Conservation (phyloP, 2,797 vertebrate species). For the Knipowitschia caucasica region DNA sequence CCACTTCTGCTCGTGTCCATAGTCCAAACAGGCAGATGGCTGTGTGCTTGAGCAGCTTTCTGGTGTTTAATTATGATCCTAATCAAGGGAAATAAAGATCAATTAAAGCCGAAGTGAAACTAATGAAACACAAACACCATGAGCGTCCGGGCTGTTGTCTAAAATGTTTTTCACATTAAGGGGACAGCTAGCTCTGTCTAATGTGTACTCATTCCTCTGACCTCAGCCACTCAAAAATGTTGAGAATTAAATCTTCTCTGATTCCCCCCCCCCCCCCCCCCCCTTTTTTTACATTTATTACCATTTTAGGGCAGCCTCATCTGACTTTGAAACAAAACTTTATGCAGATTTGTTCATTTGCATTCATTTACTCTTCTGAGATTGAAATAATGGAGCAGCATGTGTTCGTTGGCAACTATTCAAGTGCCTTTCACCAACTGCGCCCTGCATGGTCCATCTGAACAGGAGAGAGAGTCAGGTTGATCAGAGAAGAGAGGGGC, state of each 20-base stretch:
- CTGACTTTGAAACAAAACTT: conserved; percentile 29
- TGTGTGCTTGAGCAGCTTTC: conserved; percentile 72
- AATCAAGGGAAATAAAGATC: conserved; percentile 81
- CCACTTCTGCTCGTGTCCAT: conserved; percentile 59
- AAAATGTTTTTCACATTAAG: conserved; percentile 63
- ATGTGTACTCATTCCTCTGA: not conserved
- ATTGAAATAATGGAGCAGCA: conserved; percentile 52
- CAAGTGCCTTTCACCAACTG: conserved; percentile 65
- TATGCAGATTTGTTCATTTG: conserved; percentile 35
- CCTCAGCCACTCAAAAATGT: not conserved
- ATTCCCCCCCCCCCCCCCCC: no score
- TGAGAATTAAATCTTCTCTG: no score
- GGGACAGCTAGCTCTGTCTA: conserved; percentile 25
- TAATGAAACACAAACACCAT: conserved; percentile 73
- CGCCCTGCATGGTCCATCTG: conserved; percentile 51
- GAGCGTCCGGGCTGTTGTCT: conserved; percentile 69
- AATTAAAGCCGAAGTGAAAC: conserved; percentile 78
- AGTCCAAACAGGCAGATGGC: conserved; percentile 76
- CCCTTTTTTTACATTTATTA: conserved; percentile 6
- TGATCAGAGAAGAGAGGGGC: conserved; percentile 20
- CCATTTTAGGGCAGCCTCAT: conserved; percentile 19
- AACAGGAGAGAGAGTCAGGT: conserved; percentile 31
- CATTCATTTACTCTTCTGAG: conserved; percentile 38
- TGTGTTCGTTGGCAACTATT: conserved; percentile 59
- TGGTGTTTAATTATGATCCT: conserved; percentile 81